Percentiles rank a stretch among this genome's conserved stretches.
Conservation (phyloP, 2,797 vertebrate genomes). For the Tauraco hartlaubi region DNA sequence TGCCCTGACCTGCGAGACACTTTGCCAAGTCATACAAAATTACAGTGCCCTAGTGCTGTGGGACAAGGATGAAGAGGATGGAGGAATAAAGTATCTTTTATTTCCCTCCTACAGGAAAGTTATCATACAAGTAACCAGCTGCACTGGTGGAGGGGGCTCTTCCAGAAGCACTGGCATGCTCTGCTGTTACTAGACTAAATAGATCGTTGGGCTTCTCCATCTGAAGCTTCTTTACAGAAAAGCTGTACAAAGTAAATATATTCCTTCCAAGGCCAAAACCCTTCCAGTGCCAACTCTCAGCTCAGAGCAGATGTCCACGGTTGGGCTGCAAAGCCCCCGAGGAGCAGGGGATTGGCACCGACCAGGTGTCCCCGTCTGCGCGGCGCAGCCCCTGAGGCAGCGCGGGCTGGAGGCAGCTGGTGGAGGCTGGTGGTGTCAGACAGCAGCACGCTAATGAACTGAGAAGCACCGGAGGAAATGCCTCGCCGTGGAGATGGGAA, state of each 20-base stretch:
- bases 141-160: neutral
- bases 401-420: constrained; percentile 37
- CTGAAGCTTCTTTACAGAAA: neutral
- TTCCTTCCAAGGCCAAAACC: neutral
- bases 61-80: neutral
- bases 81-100: neutral
- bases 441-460: neutral
- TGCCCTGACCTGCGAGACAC: rapidly evolving
- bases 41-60: neutral
- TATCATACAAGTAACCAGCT: neutral
- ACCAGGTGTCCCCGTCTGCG: constrained; percentile 56
- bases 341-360: neutral
- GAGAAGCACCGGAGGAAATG: constrained; percentile 53
- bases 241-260: constrained; percentile 1
- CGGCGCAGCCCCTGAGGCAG: neutral
- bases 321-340: neutral
- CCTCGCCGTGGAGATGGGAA: neutral
- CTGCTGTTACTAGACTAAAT: constrained; percentile 42
- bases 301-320: constrained; percentile 30
- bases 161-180: constrained; percentile 7
- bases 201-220: constrained; percentile 6
- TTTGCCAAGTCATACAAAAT: neutral
- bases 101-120: neutral
- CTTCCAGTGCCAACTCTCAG: neutral
- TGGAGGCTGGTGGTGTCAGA: constrained; percentile 22